Conservation (phyloP, 2,797 vertebrate genomes). For the Clarias fuscus region DNA sequence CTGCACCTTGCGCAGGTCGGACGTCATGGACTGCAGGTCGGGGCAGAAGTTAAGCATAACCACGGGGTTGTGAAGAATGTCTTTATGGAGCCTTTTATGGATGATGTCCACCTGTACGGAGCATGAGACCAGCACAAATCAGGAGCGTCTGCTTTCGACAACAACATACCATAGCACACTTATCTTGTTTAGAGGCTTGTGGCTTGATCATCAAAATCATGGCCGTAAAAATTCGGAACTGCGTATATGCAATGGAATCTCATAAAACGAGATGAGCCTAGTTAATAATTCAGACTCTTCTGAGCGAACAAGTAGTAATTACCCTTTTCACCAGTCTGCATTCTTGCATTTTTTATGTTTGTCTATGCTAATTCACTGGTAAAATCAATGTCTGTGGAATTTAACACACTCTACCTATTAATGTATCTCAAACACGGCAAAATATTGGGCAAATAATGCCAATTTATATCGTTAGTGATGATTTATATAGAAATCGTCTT, state of each 20-base stretch:
- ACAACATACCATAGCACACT: neutral
- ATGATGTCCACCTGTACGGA: slow-evolving; percentile 83
- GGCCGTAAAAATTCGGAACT: neutral
- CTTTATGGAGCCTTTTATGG: slow-evolving; percentile 90
- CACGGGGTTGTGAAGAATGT: slow-evolving; percentile 91
- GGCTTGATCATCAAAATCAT: neutral
- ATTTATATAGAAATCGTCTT: neutral
- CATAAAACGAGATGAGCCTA: neutral
- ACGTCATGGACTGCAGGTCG: slow-evolving; percentile 77
- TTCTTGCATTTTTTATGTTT: slow-evolving; percentile 25
- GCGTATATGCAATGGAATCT: neutral
- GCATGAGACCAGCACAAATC: neutral
- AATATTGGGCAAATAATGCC: neutral
- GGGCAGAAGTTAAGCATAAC: slow-evolving; percentile 97
- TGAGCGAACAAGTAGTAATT: neutral
- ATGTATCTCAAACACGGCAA: neutral
- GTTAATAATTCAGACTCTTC: neutral
- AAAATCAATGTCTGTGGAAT: neutral
- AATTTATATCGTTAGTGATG: neutral
- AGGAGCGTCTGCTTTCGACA: neutral
- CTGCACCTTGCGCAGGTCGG: slow-evolving; percentile 80
- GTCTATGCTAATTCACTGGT: slow-evolving; percentile 2
- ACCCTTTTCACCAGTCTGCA: neutral
- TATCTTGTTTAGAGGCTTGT: neutral
- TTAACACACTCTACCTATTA: neutral